These are phyloP conservation scores for Eulemur albifrons DNA, from an alignment of 2,797 vertebrate species.

Conservation along the genomic window DNA sequence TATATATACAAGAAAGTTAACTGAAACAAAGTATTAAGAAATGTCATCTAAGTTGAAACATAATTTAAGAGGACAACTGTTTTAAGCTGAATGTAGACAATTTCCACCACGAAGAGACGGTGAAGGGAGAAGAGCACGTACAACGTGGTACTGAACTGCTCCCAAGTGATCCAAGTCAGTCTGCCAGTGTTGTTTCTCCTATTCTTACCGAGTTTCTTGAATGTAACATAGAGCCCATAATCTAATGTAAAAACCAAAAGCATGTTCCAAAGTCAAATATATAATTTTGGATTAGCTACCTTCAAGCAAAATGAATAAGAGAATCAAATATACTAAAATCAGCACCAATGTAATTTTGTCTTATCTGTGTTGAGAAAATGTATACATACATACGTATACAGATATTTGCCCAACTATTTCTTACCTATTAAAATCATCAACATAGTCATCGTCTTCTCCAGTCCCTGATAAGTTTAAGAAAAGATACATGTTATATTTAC, in stretches of 20 bases:
- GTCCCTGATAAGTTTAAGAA: conserved; percentile 70
- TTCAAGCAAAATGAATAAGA: neutral
- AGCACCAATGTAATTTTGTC: fast-evolving
- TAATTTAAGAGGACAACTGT: neutral
- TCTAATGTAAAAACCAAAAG: neutral
- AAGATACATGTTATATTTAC: neutral
- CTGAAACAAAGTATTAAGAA: neutral
- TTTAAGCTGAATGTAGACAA: neutral
- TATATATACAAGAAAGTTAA: neutral
- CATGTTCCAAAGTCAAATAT: neutral
- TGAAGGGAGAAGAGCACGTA: neutral
- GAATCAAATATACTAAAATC: too few relatives aligned
- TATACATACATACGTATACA: neutral
- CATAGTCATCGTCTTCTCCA: conserved; percentile 93
- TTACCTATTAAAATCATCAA: conserved; percentile 96
- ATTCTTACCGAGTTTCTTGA: neutral
- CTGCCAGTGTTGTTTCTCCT: neutral
- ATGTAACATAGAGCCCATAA: fast-evolving
- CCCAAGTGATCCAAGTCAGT: neutral
- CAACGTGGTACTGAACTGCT: neutral
- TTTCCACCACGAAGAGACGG: neutral
- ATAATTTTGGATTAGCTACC: neutral
- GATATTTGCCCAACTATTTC: neutral
- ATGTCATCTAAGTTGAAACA: neutral
- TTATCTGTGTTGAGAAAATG: neutral